Evolutionary conservation across 2,113 vertebrate genomes (phyloP).

Genomic region (Podarcis cretensis): DNA sequence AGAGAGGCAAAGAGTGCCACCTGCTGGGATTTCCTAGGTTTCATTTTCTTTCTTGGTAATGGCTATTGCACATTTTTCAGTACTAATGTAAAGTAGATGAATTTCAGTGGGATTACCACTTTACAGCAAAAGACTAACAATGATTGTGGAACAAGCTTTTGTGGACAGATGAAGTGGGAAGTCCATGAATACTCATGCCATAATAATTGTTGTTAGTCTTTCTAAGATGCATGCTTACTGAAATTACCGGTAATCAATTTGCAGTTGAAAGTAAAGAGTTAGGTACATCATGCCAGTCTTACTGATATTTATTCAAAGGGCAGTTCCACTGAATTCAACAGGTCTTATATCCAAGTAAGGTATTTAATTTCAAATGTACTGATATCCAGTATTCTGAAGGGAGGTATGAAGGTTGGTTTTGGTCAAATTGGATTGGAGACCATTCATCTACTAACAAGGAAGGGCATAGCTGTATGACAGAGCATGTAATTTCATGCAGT

Average conservation of each 20-base stretch:
- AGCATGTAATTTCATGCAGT: no score
- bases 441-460: background rate
- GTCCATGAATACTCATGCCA: background rate
- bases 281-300: background rate
- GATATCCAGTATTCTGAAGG: background rate
- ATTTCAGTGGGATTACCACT: background rate
- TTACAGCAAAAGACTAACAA: background rate
- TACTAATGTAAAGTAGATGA: background rate
- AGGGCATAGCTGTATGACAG: no score
- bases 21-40: conserved; percentile 12
- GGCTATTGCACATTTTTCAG: background rate
- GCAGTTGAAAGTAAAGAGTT: background rate
- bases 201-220: background rate
- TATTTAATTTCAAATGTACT: background rate
- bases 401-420: background rate
- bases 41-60: background rate
- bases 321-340: background rate
- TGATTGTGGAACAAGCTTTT: background rate
- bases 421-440: background rate
- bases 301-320: background rate
- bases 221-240: background rate
- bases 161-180: background rate
- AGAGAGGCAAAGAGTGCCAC: background rate
- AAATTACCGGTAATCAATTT: background rate
- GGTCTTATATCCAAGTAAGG: background rate